Base-by-base conservation (phyloP, 2,113 vertebrate species). In the Psittacula cyanocephala region DNA sequence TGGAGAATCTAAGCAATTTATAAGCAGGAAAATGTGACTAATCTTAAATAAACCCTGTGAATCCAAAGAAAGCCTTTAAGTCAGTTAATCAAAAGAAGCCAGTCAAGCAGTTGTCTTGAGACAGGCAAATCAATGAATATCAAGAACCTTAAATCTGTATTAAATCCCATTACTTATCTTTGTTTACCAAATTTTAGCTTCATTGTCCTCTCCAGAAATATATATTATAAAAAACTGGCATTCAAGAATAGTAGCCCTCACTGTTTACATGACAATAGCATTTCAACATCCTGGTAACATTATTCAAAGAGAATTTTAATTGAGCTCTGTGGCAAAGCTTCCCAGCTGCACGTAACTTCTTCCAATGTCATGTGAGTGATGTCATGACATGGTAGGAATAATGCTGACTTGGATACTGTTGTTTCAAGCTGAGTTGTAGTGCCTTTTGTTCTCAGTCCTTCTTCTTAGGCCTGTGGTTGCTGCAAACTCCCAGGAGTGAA, bases 11-110 rank as follows among this genome's bases (percentile, higher is more conserved):
- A 93, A 65, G 39, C 27, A 92, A 90, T 92, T 89, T 91, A 44
- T 82, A 95, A 87, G 47, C 72, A 27, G 37, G 35, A 13, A 94
- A 89, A 92, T 91, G 62, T 87, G 57, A 76, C 86, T 95, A 76
- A 92, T 87, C 72, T 91, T 92, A 85, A 92, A 81, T 92, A 96
- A 95, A 92, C 89, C 62, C 70, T 80, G 7, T 72, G 94, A 96
- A 96, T 94, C 65, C 33, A 85, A 91, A 82, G 43, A 92, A 96
- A 95, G 78, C 94, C 70, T 87, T 89, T 95, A 95, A 94, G 83
- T 94, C 74, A 82, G 84, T 87, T 94, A 95, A 96, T 95, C 94
- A 97, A 91, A 96, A 95, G 74, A 76, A 96, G 57, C 13, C 86
- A 89, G 86, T 92, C 80, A 86, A 39, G 44, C 43, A 57, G 65